These are phyloP conservation scores for Sardina pilchardus DNA, from an alignment of 2,113 vertebrate genomes.

Conservation along the genomic window DNA sequence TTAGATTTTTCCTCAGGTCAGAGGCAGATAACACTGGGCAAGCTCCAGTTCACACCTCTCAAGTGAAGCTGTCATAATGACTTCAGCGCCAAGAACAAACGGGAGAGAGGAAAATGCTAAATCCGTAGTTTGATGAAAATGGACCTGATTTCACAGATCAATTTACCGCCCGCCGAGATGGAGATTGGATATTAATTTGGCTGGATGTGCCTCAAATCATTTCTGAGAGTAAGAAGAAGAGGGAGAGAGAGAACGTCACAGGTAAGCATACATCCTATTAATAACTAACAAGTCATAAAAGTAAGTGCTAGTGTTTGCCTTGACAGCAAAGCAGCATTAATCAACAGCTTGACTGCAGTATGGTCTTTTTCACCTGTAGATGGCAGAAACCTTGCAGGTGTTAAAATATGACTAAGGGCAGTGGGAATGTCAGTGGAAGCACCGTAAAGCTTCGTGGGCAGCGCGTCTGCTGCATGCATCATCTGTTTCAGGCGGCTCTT, in stretches of 20 bases:
- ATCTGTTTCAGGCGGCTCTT: neutral
- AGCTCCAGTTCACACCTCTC: neutral
- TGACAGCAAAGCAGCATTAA: neutral
- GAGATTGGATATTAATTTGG: constrained; percentile 12
- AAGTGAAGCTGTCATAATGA: constrained; percentile 5
- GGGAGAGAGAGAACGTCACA: neutral
- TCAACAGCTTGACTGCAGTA: neutral
- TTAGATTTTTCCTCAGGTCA: constrained; percentile 7
- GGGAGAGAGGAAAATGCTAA: neutral
- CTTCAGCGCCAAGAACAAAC: neutral
- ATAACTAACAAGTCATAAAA: neutral
- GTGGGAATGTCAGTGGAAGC: neutral
- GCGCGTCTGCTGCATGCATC: neutral
- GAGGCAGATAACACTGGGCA: neutral
- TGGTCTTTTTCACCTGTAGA: constrained; percentile 13
- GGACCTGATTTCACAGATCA: constrained; percentile 17
- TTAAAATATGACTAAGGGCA: constrained; percentile 7
- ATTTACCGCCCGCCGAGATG: neutral
- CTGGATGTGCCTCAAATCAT: constrained; percentile 13
- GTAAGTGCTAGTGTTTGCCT: neutral
- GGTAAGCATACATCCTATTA: constrained; percentile 3
- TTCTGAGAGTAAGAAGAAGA: neutral
- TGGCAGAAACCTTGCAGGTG: constrained; percentile 18
- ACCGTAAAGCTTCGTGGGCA: neutral
- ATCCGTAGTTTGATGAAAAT: constrained; percentile 3